A percentile compares a stretch with the other conserved stretches of the same genome.
phyloP scores from a whole-genome alignment of 2,888 invertebrate genomes.

The Helleia helle region DNA sequence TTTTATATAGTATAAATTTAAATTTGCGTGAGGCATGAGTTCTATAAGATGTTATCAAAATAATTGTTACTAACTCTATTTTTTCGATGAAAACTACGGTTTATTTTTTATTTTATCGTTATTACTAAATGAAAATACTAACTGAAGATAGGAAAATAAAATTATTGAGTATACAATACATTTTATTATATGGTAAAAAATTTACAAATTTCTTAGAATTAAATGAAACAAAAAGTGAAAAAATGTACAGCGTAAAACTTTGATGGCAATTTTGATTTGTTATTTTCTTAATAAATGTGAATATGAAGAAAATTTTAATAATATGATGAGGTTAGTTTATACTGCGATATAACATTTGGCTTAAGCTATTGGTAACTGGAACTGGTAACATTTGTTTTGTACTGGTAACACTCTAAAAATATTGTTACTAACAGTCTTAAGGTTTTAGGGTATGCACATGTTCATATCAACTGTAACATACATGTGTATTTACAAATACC shows the following conservation, averaged over 20 bases:
- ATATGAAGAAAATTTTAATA: constrained; percentile 1
- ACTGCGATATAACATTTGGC: constrained; percentile 7
- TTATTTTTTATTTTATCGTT: background rate
- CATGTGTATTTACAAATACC: constrained; percentile 54
- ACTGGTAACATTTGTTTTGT: constrained; percentile 31
- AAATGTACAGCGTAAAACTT: background rate
- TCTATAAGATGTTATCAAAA: too few species aligned
- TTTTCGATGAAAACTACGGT: too few species aligned
- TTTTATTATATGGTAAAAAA: constrained; percentile 69
- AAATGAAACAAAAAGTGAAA: constrained; percentile 29
- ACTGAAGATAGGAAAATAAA: constrained; percentile 32
- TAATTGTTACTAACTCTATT: too few species aligned
- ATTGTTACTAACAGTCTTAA: constrained; percentile 48
- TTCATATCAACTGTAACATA: constrained; percentile 12
- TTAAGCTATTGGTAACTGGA: constrained; percentile 41
- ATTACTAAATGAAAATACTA: background rate
- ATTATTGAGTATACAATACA: constrained; percentile 38
- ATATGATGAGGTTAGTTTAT: constrained; percentile 4
- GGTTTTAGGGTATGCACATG: constrained; percentile 31
- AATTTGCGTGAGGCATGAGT: too few species aligned
- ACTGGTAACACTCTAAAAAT: constrained; percentile 26
- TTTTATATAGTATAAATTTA: too few species aligned
- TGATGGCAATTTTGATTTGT: background rate
- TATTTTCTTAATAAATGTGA: constrained; percentile 5
- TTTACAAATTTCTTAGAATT: constrained; percentile 53